Percentiles rank a stretch among this genome's conserved stretches.
Conservation (phyloP, 2,797 vertebrate species). For the Moxostoma hubbsi region DNA sequence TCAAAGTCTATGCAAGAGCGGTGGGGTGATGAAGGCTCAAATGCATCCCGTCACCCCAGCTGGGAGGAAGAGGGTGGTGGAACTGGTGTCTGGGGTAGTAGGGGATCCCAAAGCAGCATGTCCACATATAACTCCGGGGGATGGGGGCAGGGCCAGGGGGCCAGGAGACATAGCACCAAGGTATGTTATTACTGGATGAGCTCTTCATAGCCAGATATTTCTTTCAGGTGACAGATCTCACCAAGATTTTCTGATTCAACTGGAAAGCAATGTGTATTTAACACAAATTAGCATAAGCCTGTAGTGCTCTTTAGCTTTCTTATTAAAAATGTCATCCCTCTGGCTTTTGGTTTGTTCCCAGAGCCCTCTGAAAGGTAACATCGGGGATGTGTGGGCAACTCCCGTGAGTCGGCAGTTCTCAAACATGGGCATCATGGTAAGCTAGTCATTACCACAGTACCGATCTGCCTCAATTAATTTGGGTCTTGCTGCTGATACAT, state of each 20-base stretch:
- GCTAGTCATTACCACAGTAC: slow-evolving; percentile 33
- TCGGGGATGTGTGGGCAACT: slow-evolving; percentile 91
- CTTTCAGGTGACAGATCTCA: neutral
- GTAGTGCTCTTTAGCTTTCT: neutral
- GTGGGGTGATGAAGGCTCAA: slow-evolving; percentile 81
- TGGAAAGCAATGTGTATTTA: too few species aligned
- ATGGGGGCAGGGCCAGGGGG: slow-evolving; percentile 90
- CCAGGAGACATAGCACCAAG: slow-evolving; percentile 91
- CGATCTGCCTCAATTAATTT: neutral
- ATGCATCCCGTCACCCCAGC: slow-evolving; percentile 88
- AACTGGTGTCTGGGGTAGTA: slow-evolving; percentile 89
- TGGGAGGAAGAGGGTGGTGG: slow-evolving; percentile 96
- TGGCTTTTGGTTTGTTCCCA: slow-evolving; percentile 52
- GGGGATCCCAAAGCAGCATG: slow-evolving; percentile 90
- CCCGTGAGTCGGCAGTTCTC: slow-evolving; percentile 94
- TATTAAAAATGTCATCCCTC: neutral
- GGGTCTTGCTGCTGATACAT: neutral
- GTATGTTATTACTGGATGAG: slow-evolving; percentile 65
- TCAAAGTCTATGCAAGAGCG: slow-evolving; percentile 92
- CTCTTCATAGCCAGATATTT: neutral
- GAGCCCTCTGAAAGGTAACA: slow-evolving; percentile 86
- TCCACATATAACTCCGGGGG: slow-evolving; percentile 91
- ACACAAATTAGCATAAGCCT: neutral
- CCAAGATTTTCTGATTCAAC: neutral
- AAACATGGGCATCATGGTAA: slow-evolving; percentile 95